phyloP scores from a whole-genome alignment of 2,888 invertebrate genomes.

The Papilio protenor region DNA sequence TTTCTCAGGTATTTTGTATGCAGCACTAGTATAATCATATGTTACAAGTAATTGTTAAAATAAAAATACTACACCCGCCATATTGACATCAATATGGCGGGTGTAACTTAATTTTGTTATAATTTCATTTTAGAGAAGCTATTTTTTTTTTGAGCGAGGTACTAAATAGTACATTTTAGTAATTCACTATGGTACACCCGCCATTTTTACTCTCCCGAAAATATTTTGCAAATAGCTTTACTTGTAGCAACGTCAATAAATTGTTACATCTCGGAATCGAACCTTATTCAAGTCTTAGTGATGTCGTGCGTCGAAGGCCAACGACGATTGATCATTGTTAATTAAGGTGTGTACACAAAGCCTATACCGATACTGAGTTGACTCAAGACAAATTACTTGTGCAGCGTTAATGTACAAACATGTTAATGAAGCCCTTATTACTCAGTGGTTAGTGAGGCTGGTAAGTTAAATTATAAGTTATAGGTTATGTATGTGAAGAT shows the following conservation, averaged over 20 bases:
- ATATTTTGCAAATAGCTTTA: neutral
- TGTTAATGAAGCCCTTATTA: constrained; percentile 9
- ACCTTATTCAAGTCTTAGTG: neutral
- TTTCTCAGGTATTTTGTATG: neutral
- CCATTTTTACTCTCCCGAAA: neutral
- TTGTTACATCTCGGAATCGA: neutral
- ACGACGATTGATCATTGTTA: constrained; percentile 23
- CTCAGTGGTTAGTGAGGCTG: neutral
- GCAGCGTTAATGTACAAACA: constrained; percentile 19
- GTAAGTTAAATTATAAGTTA: neutral
- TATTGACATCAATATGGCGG: no score
- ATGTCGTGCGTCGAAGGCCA: neutral
- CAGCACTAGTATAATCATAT: neutral
- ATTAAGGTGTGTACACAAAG: constrained; percentile 6
- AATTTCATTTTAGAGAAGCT: no score
- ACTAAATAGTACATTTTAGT: no score
- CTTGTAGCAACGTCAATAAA: neutral
- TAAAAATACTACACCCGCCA: no score
- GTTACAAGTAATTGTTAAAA: no score
- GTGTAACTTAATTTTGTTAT: no score
- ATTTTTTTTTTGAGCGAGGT: no score
- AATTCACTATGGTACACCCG: no score
- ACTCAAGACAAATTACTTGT: constrained; percentile 22
- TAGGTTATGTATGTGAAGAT: neutral
- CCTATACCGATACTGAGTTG: constrained; percentile 17